These are phyloP conservation scores for Drosophila repleta DNA, from an alignment of 1,140 invertebrate species.

Conservation along the genomic window DNA sequence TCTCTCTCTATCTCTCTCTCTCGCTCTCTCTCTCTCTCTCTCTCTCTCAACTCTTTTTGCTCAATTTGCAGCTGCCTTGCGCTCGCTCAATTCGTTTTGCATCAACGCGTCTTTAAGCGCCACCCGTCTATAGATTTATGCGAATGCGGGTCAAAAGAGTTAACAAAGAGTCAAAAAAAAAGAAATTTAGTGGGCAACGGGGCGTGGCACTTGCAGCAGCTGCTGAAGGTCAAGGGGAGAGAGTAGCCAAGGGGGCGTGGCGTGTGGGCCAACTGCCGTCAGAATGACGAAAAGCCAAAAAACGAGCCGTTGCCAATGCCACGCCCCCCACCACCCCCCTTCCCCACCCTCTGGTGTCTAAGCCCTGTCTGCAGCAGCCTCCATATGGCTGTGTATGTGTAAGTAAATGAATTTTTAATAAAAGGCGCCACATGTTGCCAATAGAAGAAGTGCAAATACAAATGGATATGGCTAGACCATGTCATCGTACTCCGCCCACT, in stretches of 20 bases:
- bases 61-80: not conserved
- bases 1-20: no score
- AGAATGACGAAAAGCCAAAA: not conserved
- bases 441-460: slow-evolving; percentile 76
- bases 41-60: no score
- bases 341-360: not conserved
- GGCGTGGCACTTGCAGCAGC: slow-evolving; percentile 43
- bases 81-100: slow-evolving; percentile 12
- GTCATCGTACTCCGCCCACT: slow-evolving; percentile 29
- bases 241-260: not conserved
- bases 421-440: slow-evolving; percentile 81
- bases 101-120: slow-evolving; percentile 34
- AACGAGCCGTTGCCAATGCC: slow-evolving; percentile 2
- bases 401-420: slow-evolving; percentile 82
- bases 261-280: not conserved
- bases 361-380: slow-evolving; percentile 9
- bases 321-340: not conserved
- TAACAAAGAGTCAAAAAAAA: slow-evolving; percentile 41
- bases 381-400: slow-evolving; percentile 43
- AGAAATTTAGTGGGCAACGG: not conserved
- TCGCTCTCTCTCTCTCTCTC: no score
- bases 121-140: slow-evolving; percentile 56
- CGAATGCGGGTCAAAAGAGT: slow-evolving; percentile 71
- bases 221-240: slow-evolving; percentile 69
- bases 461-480: slow-evolving; percentile 55